Evolutionary conservation across 2,797 vertebrate species (phyloP).

Genomic region (Phataginus tricuspis): DNA sequence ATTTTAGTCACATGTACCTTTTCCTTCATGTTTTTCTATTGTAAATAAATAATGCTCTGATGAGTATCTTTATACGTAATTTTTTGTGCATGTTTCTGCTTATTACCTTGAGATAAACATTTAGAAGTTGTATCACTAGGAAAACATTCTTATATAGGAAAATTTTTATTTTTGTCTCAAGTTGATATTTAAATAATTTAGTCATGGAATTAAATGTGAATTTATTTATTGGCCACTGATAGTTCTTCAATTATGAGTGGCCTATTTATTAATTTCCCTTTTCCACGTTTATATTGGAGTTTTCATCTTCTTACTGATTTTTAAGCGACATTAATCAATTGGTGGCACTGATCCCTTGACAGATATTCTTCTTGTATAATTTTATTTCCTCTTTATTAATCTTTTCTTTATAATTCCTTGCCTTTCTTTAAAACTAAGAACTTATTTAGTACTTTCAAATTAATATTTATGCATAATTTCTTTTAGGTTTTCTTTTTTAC

Average conservation of each 20-base stretch:
- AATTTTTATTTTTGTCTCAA: slow-evolving; percentile 1
- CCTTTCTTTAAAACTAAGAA: background rate
- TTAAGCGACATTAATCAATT: background rate
- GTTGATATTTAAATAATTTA: background rate
- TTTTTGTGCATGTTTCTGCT: background rate
- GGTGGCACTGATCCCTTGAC: background rate
- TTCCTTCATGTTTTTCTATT: background rate
- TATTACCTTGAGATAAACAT: background rate
- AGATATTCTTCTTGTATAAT: background rate
- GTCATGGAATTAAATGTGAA: background rate
- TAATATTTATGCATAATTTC: background rate
- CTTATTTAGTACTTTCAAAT: background rate
- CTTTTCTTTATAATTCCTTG: background rate
- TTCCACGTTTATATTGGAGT: background rate
- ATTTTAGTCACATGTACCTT: background rate
- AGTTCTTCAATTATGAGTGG: background rate
- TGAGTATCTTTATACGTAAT: background rate
- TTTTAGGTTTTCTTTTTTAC: background rate
- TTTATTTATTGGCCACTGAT: background rate
- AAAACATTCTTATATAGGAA: background rate
- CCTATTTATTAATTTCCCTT: background rate
- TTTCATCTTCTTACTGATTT: slow-evolving; percentile 22
- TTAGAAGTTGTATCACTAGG: background rate
- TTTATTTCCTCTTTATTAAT: background rate
- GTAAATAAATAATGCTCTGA: background rate